Evolutionary conservation across 2,797 vertebrate genomes (phyloP).

Genomic region (Cuniculus paca): DNA sequence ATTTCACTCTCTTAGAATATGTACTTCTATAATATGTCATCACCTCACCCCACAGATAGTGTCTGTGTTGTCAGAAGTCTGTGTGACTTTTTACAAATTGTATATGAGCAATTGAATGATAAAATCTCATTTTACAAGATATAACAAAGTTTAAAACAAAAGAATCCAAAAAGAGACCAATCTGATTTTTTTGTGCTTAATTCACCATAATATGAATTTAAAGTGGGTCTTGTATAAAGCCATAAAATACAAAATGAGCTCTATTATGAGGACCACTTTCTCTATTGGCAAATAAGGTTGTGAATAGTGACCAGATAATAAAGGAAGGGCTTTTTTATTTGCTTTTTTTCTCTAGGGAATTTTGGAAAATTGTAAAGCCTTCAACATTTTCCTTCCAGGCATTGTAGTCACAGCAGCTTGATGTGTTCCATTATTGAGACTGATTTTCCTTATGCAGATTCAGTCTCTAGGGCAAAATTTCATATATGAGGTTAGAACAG

Average conservation of each 20-base stretch:
- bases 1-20: not conserved
- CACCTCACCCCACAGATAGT: not conserved
- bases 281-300: constrained; percentile 67
- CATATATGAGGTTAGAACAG: constrained; percentile 79
- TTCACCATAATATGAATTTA: constrained; percentile 12
- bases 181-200: not conserved
- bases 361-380: constrained; percentile 75
- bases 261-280: constrained; percentile 37
- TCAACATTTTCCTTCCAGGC: constrained; percentile 79
- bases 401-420: constrained; percentile 78
- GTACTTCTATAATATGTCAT: not conserved
- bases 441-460: constrained; percentile 85
- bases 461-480: constrained; percentile 83
- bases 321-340: constrained; percentile 10
- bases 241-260: constrained; percentile 38
- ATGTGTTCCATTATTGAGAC: constrained; percentile 81
- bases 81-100: not conserved
- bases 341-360: constrained; percentile 59
- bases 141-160: not conserved
- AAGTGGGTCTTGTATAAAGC: constrained; percentile 55
- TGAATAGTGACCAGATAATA: constrained; percentile 74
- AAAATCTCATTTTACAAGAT: constrained; percentile 7
- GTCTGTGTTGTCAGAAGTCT: not conserved
- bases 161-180: constrained; percentile 28
- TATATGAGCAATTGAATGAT: not conserved